These are phyloP conservation scores for Poeciliopsis turneri DNA, from an alignment of 2,797 vertebrate species.

Conservation along the genomic window DNA sequence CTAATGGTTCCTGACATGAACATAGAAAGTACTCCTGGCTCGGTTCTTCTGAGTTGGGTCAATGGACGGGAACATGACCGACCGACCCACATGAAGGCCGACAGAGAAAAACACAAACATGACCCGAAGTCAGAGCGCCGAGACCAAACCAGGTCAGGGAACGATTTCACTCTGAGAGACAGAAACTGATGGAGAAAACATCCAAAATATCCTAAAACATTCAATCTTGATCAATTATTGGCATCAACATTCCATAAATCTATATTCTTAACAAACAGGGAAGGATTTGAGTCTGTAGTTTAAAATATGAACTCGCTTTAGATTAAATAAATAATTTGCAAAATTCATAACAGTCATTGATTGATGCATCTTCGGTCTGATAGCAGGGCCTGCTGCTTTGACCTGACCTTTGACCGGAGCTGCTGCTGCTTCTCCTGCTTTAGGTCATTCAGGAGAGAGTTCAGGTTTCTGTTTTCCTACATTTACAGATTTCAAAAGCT, in stretches of 20 bases:
- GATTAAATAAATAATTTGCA: neutral
- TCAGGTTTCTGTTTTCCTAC: neutral
- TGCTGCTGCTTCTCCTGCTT: neutral
- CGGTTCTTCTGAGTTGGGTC: no score
- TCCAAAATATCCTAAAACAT: neutral
- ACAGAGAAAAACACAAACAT: neutral
- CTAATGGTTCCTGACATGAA: no score
- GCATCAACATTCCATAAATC: neutral
- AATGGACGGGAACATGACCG: neutral
- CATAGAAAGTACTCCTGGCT: no score
- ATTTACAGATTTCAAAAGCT: neutral
- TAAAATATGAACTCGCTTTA: neutral
- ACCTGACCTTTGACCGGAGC: conserved; percentile 13
- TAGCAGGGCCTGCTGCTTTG: conserved; percentile 3
- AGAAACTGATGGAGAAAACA: neutral
- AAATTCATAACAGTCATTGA: neutral
- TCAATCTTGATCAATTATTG: neutral
- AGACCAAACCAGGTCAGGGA: neutral
- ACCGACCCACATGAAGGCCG: neutral
- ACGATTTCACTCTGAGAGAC: neutral
- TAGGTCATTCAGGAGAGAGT: no score
- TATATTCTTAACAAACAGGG: neutral
- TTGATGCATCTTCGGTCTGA: neutral
- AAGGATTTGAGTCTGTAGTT: neutral
- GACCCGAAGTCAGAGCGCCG: neutral